Base-by-base conservation (phyloP, 1,140 invertebrate genomes). In the Coenobita brevimanus region DNA sequence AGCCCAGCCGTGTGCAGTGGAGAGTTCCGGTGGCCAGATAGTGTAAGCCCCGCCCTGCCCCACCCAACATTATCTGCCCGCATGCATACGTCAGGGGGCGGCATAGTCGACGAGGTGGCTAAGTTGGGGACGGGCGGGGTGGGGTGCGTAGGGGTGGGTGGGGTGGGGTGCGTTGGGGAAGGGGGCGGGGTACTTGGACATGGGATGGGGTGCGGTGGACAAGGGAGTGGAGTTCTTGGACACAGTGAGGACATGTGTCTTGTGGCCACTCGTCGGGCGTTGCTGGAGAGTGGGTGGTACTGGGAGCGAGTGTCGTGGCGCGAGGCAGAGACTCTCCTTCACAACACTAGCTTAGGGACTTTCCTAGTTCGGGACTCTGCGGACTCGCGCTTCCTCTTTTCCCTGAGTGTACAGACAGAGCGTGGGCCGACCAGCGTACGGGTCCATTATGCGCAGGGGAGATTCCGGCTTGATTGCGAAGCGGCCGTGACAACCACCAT, bases 351-450 rank as follows among this genome's bases (percentile, higher is more conserved):
- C 33, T 62, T 90, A 21, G 96, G 96, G 0, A 95, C 95, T 0
- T 97, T 96, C 93, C 92, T 97, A 21, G 94, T 97, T 57, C 93
- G 97, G 43, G 95, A 97, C 92, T 97, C 96, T 13, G 95, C 95
- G 0, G 96, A 97, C 92, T 94, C 94, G 3, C 94, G 94, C 85
- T 97, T 95, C 92, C 94, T 96, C 46, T 97, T 96, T 91, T 95
- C 96, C 1, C 93, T 98, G 15, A 97, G 96, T 91, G 95, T 97
- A 10, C 96, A 97, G 92, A 97, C 97, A 0, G 94, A 95, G 17
- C 92, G 95, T 36, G 97, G 97, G 0, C 96, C 97, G 0, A 97
- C 96, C 0, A 97, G 96, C 38, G 96, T 97, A 0, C 93, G 97
- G 41, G 94, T 97, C 27, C 94, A 95, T 73, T 97, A 95, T 92